These are phyloP conservation scores for Planococcus citri DNA, from an alignment of 1,140 invertebrate genomes.

Conservation along the genomic window DNA sequence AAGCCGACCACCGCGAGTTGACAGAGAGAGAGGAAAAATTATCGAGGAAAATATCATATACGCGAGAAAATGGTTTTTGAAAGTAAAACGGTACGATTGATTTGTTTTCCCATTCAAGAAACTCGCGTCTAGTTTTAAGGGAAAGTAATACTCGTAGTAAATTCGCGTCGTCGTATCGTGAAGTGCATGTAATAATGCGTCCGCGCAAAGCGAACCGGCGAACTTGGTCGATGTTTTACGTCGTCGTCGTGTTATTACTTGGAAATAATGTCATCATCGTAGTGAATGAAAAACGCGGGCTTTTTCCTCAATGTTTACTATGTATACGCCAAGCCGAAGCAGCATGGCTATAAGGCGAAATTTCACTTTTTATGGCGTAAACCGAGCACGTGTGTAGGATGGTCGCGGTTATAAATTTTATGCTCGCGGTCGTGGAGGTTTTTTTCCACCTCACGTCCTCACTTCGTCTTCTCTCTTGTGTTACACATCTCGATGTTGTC, in stretches of 20 bases:
- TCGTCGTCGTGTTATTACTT: background rate
- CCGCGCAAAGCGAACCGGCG: background rate
- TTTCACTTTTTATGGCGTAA: background rate
- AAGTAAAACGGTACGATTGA: background rate
- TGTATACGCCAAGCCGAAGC: background rate
- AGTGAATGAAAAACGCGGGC: background rate
- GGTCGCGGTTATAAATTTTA: background rate
- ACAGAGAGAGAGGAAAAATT: too few relatives aligned
- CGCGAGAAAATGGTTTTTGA: background rate
- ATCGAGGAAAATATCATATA: too few relatives aligned
- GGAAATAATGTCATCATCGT: background rate
- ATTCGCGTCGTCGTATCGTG: background rate
- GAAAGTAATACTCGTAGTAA: too few relatives aligned
- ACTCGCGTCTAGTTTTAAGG: background rate
- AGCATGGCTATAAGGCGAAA: background rate
- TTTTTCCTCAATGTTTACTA: background rate
- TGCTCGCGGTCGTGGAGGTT: background rate
- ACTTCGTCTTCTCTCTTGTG: too few relatives aligned
- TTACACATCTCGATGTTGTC: too few relatives aligned
- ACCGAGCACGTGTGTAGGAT: background rate
- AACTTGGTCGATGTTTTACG: constrained; percentile 1
- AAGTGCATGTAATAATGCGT: background rate
- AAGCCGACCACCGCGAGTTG: too few relatives aligned
- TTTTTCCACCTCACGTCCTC: background rate
- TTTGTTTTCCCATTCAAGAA: constrained; percentile 3